Evolutionary conservation across 1,140 invertebrate genomes (phyloP).

Genomic region (Probaryconus sp.): DNA sequence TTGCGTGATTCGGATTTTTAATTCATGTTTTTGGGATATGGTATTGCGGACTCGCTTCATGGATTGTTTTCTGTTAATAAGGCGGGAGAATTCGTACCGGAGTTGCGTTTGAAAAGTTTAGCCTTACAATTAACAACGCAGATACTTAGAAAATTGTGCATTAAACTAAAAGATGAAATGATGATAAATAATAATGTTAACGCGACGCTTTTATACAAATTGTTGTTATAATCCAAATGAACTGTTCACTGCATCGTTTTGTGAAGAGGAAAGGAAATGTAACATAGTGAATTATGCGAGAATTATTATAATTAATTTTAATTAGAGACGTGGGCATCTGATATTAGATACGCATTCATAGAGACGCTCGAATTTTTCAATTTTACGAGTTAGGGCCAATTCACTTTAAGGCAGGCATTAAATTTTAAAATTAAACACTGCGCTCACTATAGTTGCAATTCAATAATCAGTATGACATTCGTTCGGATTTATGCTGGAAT

Average conservation of each 20-base stretch:
- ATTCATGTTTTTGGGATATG: background rate
- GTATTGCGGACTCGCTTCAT: no score
- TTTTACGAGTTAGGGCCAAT: conserved; percentile 25
- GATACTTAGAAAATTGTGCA: conserved; percentile 40
- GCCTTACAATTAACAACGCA: conserved; percentile 48
- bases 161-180: conserved; percentile 12
- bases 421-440: no score
- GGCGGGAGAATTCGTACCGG: background rate
- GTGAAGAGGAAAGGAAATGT: conserved; percentile 5
- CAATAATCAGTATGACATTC: no score
- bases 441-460: no score
- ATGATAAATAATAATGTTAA: conserved; percentile 33
- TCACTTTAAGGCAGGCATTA: no score
- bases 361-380: conserved; percentile 17
- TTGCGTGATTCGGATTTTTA: no score
- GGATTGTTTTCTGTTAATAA: conserved; percentile 4
- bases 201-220: conserved; percentile 48
- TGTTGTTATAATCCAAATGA: conserved; percentile 41
- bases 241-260: conserved; percentile 27
- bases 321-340: conserved; percentile 10
- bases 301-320: conserved; percentile 21
- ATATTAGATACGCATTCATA: conserved; percentile 7
- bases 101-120: conserved; percentile 33
- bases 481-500: no score
- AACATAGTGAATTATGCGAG: conserved; percentile 1